phyloP scores from a whole-genome alignment of 2,113 vertebrate genomes.

The Rostratula benghalensis region DNA sequence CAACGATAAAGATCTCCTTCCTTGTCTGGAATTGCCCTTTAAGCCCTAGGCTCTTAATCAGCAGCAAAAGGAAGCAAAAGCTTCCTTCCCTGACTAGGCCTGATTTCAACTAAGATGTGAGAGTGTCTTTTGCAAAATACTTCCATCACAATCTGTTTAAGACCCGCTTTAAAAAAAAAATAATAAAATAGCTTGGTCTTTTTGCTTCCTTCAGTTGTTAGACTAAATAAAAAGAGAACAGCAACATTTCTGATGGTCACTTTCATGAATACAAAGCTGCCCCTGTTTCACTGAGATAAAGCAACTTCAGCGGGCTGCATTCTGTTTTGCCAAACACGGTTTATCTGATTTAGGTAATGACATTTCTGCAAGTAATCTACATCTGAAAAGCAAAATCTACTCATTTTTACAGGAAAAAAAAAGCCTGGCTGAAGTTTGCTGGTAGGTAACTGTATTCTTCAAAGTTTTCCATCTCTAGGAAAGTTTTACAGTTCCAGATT shows the following conservation, averaged over 20 bases:
- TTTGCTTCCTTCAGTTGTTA: slow-evolving; percentile 59
- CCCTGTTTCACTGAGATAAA: slow-evolving; percentile 6
- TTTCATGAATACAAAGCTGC: slow-evolving; percentile 2
- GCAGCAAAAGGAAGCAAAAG: slow-evolving; percentile 67
- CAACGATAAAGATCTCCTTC: slow-evolving; percentile 55
- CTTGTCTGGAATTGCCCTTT: slow-evolving; percentile 63
- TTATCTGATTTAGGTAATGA: background rate
- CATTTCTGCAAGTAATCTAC: background rate
- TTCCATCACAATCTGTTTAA: background rate
- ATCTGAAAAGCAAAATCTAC: background rate
- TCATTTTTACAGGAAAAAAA: background rate
- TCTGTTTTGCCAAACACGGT: background rate
- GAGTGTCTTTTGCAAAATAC: slow-evolving; percentile 41
- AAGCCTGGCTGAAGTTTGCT: background rate
- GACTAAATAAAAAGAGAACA: slow-evolving; percentile 47
- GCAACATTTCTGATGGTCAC: background rate
- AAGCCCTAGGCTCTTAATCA: slow-evolving; percentile 62
- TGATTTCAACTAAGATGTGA: slow-evolving; percentile 54
- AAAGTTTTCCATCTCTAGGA: background rate
- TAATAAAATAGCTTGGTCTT: background rate
- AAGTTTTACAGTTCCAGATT: background rate
- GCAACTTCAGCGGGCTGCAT: background rate
- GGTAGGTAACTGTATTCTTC: background rate
- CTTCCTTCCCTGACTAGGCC: slow-evolving; percentile 60
- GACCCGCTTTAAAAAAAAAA: background rate